A percentile compares a stretch with the other conserved stretches of the same genome.
These are phyloP conservation scores for Callipepla squamata DNA, from an alignment of 2,113 vertebrate genomes.

Conservation along the genomic window DNA sequence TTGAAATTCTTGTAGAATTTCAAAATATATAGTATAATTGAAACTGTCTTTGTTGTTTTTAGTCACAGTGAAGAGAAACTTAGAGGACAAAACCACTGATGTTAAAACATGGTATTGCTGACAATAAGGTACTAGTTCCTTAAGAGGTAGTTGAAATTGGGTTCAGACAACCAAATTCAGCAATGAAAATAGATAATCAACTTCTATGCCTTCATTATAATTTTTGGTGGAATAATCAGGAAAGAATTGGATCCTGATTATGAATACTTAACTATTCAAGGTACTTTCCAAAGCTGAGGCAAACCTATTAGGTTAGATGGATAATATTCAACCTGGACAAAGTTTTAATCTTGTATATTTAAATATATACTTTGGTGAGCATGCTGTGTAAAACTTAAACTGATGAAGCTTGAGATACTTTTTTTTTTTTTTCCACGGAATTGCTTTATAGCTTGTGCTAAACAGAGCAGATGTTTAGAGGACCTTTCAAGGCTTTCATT, in stretches of 20 bases:
- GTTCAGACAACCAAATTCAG: background rate
- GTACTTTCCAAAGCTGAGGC: background rate
- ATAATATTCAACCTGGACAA: background rate
- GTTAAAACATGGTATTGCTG: background rate
- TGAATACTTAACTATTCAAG: background rate
- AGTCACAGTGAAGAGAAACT: background rate
- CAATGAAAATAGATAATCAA: background rate
- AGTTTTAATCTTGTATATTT: background rate
- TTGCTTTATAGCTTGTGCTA: background rate
- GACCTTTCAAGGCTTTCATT: background rate
- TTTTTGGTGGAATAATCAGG: background rate
- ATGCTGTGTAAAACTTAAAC: background rate
- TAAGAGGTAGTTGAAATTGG: background rate
- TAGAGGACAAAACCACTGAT: background rate
- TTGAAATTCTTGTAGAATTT: background rate
- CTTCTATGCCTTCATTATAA: background rate
- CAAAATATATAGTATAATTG: background rate
- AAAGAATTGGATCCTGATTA: background rate
- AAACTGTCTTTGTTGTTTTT: background rate
- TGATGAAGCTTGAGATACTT: background rate
- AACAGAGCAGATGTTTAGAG: conserved; percentile 34
- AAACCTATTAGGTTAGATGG: background rate
- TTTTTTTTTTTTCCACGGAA: background rate
- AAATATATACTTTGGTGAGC: background rate
- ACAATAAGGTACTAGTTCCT: background rate